A percentile compares a stretch with the other conserved stretches of the same genome.
phyloP scores from a whole-genome alignment of 2,888 invertebrate species.

The Beris chalybata region DNA sequence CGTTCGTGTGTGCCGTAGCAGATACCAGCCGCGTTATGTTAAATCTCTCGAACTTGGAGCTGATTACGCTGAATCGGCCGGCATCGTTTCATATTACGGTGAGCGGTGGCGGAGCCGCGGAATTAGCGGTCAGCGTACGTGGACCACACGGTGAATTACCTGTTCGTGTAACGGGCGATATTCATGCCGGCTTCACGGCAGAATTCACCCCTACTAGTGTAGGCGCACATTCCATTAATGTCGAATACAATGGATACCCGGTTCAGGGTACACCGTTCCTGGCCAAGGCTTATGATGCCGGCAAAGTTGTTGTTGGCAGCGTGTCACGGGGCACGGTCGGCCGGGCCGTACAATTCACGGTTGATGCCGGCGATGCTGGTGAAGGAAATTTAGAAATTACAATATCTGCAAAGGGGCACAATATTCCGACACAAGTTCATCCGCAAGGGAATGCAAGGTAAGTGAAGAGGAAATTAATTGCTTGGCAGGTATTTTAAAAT shows the following conservation, averaged over 20 bases:
- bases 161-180: constrained; percentile 85
- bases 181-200: constrained; percentile 83
- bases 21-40: constrained; percentile 77
- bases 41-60: constrained; percentile 74
- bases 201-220: constrained; percentile 91
- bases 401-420: constrained; percentile 88
- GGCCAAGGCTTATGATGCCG: constrained; percentile 92
- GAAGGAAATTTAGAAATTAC: constrained; percentile 97
- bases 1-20: constrained; percentile 83
- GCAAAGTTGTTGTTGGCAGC: constrained; percentile 78
- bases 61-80: constrained; percentile 81
- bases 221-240: constrained; percentile 89
- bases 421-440: constrained; percentile 94
- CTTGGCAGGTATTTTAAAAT: no score
- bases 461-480: constrained; percentile 27
- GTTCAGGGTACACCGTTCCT: constrained; percentile 88
- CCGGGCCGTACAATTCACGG: constrained; percentile 89
- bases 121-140: constrained; percentile 84
- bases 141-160: constrained; percentile 86
- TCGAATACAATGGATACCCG: constrained; percentile 87
- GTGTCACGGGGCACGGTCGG: constrained; percentile 84
- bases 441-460: constrained; percentile 77
- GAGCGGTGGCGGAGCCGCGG: constrained; percentile 71
- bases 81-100: constrained; percentile 80
- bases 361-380: constrained; percentile 95